A percentile compares a stretch with the other conserved stretches of the same genome.
Conservation (phyloP, 2,113 vertebrate species). For the Glaucomys volans region DNA sequence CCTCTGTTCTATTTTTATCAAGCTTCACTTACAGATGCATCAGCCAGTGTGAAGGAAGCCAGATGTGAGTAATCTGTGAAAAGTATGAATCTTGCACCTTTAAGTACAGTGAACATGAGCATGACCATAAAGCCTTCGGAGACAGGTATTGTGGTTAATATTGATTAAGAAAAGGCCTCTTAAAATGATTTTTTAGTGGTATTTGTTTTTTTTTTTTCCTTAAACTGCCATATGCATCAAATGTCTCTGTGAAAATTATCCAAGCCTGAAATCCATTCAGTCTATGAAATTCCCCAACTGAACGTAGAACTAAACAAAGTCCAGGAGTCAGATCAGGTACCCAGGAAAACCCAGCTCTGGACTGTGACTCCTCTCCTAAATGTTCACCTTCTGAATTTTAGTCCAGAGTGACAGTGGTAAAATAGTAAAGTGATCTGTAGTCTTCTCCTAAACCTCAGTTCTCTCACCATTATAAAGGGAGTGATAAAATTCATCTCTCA, state of each 20-base stretch:
- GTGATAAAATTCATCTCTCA: neutral
- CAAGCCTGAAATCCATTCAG: slow-evolving; percentile 60
- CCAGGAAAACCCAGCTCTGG: neutral
- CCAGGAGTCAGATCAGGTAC: neutral
- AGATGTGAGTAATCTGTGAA: slow-evolving; percentile 68
- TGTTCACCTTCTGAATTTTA: neutral
- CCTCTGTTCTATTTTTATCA: slow-evolving; percentile 74
- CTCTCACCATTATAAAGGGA: neutral
- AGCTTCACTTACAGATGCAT: slow-evolving; percentile 55
- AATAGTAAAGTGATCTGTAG: neutral
- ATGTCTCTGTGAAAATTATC: slow-evolving; percentile 39
- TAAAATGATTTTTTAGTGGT: slow-evolving; percentile 44
- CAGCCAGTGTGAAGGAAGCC: slow-evolving; percentile 62
- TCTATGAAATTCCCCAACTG: slow-evolving; percentile 38
- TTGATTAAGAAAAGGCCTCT: slow-evolving; percentile 19
- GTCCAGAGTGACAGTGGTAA: neutral
- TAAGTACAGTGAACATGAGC: neutral
- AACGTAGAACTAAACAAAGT: neutral
- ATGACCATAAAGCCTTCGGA: neutral
- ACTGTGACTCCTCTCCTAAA: neutral
- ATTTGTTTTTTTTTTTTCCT: neutral
- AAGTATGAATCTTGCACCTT: slow-evolving; percentile 16
- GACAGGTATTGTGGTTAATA: slow-evolving; percentile 48
- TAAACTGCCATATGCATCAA: slow-evolving; percentile 29
- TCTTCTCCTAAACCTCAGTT: neutral